phyloP scores from a whole-genome alignment of 2,797 vertebrate genomes.

The Gymnoscopelus microlampas region DNA sequence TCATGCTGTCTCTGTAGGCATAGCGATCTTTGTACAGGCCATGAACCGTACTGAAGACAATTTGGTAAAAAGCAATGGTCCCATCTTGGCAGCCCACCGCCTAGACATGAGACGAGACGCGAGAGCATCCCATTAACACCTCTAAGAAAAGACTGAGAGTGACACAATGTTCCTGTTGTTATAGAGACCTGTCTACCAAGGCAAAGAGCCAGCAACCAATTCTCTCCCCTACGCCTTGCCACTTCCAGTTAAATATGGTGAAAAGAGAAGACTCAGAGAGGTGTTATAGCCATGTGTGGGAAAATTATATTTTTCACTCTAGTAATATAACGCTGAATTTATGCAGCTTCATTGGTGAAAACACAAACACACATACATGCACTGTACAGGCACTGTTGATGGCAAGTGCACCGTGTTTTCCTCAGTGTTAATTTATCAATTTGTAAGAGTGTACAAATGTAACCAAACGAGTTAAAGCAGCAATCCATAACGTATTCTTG shows the following conservation, averaged over 20 bases:
- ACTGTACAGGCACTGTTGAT: too few species aligned
- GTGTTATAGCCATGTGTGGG: constrained; percentile 28
- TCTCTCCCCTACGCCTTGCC: constrained; percentile 47
- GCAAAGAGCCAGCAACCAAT: constrained; percentile 53
- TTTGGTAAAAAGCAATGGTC: constrained; percentile 94
- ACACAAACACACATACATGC: too few species aligned
- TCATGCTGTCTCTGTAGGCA: constrained; percentile 96
- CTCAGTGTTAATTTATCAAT: neutral
- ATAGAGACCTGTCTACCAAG: constrained; percentile 55
- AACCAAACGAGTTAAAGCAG: too few species aligned
- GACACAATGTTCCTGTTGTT: constrained; percentile 73
- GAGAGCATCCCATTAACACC: constrained; percentile 78
- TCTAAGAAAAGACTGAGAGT: constrained; percentile 77
- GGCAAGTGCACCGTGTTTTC: too few species aligned
- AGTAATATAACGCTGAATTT: too few species aligned
- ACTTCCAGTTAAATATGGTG: constrained; percentile 60
- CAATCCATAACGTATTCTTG: too few species aligned
- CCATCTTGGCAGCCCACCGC: constrained; percentile 98
- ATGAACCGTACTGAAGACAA: constrained; percentile 97
- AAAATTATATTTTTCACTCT: too few species aligned
- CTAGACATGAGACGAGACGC: constrained; percentile 80
- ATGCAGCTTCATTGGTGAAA: too few species aligned
- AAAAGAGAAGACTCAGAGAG: constrained; percentile 39
- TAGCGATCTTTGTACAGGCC: constrained; percentile 98
- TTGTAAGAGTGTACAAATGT: neutral